Evolutionary conservation across 2,888 invertebrate species (phyloP).

Genomic region (Neuroscelio doddi): DNA sequence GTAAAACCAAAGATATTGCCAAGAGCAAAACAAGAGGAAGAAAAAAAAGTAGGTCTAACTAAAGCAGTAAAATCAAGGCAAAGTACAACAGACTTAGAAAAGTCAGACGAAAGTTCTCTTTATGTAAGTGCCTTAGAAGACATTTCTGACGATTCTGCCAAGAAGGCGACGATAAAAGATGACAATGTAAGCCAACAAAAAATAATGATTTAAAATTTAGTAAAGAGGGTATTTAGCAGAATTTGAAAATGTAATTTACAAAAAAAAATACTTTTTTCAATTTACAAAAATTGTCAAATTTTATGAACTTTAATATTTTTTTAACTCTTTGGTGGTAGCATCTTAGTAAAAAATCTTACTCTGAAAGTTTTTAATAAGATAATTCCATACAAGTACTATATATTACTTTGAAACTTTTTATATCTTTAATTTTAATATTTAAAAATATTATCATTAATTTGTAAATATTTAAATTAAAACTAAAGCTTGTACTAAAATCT

Average conservation of each 20-base stretch:
- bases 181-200: constrained; percentile 64
- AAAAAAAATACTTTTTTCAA: no score
- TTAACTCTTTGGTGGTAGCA: constrained; percentile 3
- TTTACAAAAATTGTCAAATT: not conserved
- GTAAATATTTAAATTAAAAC: no score
- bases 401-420: no score
- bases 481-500: no score
- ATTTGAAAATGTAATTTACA: no score
- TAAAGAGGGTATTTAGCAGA: no score
- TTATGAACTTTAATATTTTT: constrained; percentile 9
- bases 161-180: constrained; percentile 44
- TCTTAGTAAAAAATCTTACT: no score
- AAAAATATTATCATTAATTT: no score
- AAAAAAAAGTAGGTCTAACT: constrained; percentile 50
- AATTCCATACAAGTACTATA: no score
- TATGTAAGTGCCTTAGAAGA: constrained; percentile 86
- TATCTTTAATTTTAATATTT: no score
- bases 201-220: no score
- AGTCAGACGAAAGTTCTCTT: constrained; percentile 81
- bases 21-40: constrained; percentile 56
- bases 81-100: constrained; percentile 76
- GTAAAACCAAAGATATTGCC: constrained; percentile 18
- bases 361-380: no score
- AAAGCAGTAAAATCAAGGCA: constrained; percentile 58
- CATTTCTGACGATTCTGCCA: constrained; percentile 65